These are phyloP conservation scores for Paracyclopina nana DNA, from an alignment of 1,140 invertebrate genomes.

Conservation along the genomic window DNA sequence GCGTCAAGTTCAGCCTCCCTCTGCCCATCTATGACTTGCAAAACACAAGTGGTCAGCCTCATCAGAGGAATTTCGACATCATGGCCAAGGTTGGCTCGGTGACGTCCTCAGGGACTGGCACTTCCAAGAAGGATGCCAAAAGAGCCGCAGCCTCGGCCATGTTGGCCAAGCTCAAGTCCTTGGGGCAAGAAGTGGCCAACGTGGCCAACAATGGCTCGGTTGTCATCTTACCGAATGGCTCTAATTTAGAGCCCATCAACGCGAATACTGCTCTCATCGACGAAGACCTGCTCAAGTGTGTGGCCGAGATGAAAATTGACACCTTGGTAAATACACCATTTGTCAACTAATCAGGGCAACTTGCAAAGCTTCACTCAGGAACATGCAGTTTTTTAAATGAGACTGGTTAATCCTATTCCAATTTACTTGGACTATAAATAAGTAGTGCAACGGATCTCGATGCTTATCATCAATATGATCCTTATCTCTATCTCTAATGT, in stretches of 20 bases:
- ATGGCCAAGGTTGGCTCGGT: not conserved
- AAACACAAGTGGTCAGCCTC: not conserved
- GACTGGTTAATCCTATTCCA: too few species aligned
- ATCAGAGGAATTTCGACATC: constrained; percentile 8
- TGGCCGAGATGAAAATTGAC: not conserved
- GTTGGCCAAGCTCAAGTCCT: not conserved
- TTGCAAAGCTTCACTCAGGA: too few species aligned
- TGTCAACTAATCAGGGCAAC: not conserved
- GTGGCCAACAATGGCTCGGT: not conserved
- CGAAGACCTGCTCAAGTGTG: too few species aligned
- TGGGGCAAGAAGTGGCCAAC: not conserved
- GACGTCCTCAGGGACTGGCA: not conserved
- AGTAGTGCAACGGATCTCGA: too few species aligned
- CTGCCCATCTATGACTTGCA: constrained; percentile 2
- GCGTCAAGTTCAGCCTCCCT: constrained; percentile 3
- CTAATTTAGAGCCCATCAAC: not conserved
- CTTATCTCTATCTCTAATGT: not conserved
- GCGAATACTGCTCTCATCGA: not conserved
- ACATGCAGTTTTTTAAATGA: too few species aligned
- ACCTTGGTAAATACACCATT: too few species aligned
- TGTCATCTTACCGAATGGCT: not conserved
- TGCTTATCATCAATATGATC: too few species aligned
- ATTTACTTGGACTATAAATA: too few species aligned
- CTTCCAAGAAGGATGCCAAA: constrained; percentile 13
- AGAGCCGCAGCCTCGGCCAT: constrained; percentile 2